Evolutionary conservation across 2,113 vertebrate genomes (phyloP), one percentile per base, ranked within the genome.

Genomic region (Tetraodon nigroviridis): DNA sequence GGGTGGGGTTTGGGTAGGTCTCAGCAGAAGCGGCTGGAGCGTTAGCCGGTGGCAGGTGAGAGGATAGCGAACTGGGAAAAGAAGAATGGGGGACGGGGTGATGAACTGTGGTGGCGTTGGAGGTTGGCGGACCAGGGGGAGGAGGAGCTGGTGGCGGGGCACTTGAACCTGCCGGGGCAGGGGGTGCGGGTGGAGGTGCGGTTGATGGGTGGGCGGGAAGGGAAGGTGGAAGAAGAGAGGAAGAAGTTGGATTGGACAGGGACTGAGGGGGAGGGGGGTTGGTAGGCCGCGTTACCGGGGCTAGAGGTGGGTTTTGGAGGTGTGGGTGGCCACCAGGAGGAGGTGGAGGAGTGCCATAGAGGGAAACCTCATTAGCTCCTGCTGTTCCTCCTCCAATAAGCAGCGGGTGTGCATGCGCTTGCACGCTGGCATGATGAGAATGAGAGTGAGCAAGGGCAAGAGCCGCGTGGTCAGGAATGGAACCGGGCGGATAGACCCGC

Each of bases 1-100:
- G 89, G 86, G 90, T 84, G 81, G 92, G 81, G 83, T 92, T 1
- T 79, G 94, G 77, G 87, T 93, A 45, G 87, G 86, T 88, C 87
- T 95, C 88, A 16, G 90, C 51, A 59, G 89, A 80, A 57, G 84
- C 72, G 5, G 88, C 69, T 7, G 87, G 69, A 89, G 86, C 63
- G 84, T 92, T 71, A 89, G 84, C 76, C 77, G 92, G 47, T 83
- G 88, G 79, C 46, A 86, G 69, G 66, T 92, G 90, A 71, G 88
- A 79, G 58, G 85, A 80, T 67, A 85, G 63, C 54, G 89, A 84
- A 68, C 77, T 87, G 55, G 87, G 82, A 69, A 91, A 90, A 55
- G 87, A 89, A 47, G 88, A 79, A 75, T 91, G 89, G 60, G 88
- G 64, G 45, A 89, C 81, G 13, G 86, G 80, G 58, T 89, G 89